A percentile compares a stretch with the other conserved stretches of the same genome.
Evolutionary conservation across 2,113 vertebrate genomes (phyloP).

Genomic region (Columba livia): DNA sequence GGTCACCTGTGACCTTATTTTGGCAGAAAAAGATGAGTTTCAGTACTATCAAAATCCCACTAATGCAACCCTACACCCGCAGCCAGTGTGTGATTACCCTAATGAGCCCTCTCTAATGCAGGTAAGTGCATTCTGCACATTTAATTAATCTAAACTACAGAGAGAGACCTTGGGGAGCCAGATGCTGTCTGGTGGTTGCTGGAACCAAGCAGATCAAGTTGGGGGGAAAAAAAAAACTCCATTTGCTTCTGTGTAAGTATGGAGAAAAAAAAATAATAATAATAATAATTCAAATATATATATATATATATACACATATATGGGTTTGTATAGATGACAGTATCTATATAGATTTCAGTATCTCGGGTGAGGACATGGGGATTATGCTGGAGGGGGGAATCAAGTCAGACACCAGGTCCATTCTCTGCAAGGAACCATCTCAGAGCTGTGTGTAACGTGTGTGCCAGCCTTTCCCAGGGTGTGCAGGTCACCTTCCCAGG

Average conservation of each 20-base stretch:
- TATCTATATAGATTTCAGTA: neutral
- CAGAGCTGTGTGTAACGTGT: accelerated
- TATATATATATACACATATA: too few relatives aligned
- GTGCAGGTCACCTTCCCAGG: neutral
- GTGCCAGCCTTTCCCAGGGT: accelerated
- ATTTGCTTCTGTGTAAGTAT: neutral
- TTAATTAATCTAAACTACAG: neutral
- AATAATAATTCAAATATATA: too few relatives aligned
- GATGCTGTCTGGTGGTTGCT: neutral
- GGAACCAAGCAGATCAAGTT: neutral
- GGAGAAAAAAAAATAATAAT: neutral
- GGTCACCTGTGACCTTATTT: accelerated
- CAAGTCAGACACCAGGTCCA: neutral
- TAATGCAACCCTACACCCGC: neutral
- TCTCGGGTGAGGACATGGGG: neutral
- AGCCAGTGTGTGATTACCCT: neutral
- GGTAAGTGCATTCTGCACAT: neutral
- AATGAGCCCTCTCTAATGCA: neutral
- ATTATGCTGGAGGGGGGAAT: neutral
- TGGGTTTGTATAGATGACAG: neutral
- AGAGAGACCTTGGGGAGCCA: neutral
- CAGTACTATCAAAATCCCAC: neutral
- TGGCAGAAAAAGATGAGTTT: neutral
- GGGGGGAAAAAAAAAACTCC: neutral
- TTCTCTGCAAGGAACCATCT: neutral